phyloP scores from a whole-genome alignment of 2,113 vertebrate genomes.

The Rhea pennata region DNA sequence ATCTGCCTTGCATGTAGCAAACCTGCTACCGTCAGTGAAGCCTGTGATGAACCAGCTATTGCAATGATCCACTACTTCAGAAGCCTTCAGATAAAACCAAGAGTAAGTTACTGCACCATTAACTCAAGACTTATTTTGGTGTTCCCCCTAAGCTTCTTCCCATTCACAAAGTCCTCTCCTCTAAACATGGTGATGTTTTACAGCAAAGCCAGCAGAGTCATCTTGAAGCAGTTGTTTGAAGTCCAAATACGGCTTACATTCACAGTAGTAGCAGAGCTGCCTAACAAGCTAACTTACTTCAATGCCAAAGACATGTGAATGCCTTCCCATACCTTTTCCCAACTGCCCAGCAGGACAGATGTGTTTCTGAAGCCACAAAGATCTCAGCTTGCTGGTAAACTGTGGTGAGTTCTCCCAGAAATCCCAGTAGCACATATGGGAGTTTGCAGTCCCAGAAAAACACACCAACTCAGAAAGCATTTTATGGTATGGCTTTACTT shows the following conservation, averaged over 20 bases:
- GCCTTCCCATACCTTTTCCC: neutral
- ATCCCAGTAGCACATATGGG: neutral
- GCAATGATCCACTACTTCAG: neutral
- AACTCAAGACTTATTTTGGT: neutral
- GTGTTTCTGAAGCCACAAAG: neutral
- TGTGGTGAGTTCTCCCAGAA: neutral
- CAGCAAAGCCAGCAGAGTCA: neutral
- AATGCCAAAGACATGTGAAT: neutral
- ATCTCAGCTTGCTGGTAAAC: neutral
- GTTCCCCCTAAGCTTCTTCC: neutral
- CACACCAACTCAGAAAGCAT: neutral
- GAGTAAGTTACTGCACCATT: neutral
- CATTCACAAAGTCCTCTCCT: neutral
- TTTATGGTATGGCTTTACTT: neutral
- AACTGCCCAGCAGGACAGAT: neutral
- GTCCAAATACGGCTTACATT: neutral
- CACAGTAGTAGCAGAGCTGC: neutral
- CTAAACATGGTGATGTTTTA: no score
- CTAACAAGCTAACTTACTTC: neutral
- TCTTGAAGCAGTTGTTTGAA: neutral
- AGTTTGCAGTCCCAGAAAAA: neutral
- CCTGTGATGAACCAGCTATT: neutral
- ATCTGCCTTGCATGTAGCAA: neutral
- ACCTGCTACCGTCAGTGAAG: neutral
- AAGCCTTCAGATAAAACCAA: neutral